Conservation (phyloP, 2,797 vertebrate species). For the Macrochelys suwanniensis region DNA sequence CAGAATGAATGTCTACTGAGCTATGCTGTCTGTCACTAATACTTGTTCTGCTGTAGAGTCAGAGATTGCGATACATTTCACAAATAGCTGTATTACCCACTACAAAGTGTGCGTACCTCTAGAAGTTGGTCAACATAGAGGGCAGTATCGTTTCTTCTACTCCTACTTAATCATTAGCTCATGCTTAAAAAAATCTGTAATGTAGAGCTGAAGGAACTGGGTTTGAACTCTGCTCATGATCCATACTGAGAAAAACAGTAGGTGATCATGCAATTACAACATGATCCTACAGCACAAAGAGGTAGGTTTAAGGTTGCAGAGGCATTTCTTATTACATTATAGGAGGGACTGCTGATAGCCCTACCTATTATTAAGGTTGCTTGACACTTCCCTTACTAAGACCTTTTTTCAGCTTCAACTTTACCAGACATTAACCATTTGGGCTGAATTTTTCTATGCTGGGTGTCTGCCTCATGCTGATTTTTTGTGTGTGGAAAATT, state of each 20-base stretch:
- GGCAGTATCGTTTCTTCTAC: too few species aligned
- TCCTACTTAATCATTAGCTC: too few species aligned
- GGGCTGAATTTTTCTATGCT: not conserved
- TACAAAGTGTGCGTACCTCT: not conserved
- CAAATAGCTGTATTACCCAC: not conserved
- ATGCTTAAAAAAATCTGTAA: not conserved
- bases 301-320: not conserved
- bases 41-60: not conserved
- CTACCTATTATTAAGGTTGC: not conserved
- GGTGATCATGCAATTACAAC: not conserved
- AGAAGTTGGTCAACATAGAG: too few species aligned
- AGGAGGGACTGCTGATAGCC: not conserved
- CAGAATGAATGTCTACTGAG: not conserved
- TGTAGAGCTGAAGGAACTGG: not conserved
- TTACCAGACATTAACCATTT: not conserved
- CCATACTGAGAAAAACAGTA: not conserved
- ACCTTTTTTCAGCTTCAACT: not conserved
- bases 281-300: not conserved
- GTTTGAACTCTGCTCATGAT: not conserved
- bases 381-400: not conserved
- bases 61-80: not conserved
- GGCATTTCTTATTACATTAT: not conserved
- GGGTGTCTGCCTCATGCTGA: not conserved
- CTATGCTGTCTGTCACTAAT: not conserved
- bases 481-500: not conserved